Evolutionary conservation across 64 coral and sea anemone genomes (phyloP).

Genomic region (Montipora foliosa): DNA sequence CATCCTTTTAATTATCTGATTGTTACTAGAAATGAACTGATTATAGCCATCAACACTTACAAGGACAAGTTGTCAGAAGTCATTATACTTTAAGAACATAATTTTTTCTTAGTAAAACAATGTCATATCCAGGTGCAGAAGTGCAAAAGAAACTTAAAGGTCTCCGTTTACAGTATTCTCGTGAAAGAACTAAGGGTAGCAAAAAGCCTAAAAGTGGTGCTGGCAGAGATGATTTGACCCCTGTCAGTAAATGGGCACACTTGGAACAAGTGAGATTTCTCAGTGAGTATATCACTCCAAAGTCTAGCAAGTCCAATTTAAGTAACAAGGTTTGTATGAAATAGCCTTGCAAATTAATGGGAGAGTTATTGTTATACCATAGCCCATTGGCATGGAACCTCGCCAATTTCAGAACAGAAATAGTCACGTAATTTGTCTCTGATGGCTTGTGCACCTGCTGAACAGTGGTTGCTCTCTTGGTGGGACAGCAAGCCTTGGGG

Average conservation of each 20-base stretch:
- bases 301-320: not conserved
- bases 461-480: not conserved
- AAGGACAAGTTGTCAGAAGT: too few relatives aligned
- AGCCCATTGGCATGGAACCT: constrained; percentile 1
- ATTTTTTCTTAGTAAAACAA: not conserved
- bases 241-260: not conserved
- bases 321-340: not conserved
- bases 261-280: constrained; percentile 1
- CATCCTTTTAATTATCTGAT: too few relatives aligned
- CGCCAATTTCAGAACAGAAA: not conserved
- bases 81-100: too few relatives aligned
- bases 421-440: not conserved
- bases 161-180: not conserved
- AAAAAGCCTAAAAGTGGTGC: not conserved
- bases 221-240: not conserved
- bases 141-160: not conserved
- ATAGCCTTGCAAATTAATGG: not conserved
- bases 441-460: not conserved
- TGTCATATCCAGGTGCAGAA: not conserved
- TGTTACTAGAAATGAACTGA: too few relatives aligned
- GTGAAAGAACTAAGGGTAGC: not conserved
- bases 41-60: too few relatives aligned
- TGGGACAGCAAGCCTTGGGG: not conserved
- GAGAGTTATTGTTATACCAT: not conserved
- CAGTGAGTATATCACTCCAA: not conserved